Conservation (phyloP, 1,140 invertebrate genomes). For the Pseudomyrmex concolor region DNA sequence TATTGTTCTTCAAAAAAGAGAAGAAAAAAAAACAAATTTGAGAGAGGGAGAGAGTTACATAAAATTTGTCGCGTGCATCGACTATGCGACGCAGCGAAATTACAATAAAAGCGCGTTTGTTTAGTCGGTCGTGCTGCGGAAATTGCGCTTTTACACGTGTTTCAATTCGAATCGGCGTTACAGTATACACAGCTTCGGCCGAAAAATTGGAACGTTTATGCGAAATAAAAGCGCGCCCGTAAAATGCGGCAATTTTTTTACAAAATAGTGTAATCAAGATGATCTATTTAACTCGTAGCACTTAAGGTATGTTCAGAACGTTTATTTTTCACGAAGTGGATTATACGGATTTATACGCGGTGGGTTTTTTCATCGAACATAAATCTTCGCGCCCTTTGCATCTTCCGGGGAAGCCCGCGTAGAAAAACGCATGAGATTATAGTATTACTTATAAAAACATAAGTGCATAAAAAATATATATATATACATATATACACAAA, state of each 20-base stretch:
- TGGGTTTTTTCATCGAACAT: not conserved
- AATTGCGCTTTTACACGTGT: not conserved
- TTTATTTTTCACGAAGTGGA: slow-evolving; percentile 9
- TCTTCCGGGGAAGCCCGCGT: not conserved
- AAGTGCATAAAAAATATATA: not conserved
- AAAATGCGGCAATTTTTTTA: not conserved
- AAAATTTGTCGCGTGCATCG: not conserved
- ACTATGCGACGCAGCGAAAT: not conserved
- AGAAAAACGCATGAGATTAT: no score
- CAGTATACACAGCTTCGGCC: not conserved
- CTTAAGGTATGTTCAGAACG: not conserved
- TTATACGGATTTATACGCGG: not conserved
- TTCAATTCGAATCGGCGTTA: not conserved
- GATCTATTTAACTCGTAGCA: not conserved
- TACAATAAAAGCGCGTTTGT: slow-evolving; percentile 13
- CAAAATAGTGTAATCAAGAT: not conserved
- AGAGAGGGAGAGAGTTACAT: no score
- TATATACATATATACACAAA: not conserved
- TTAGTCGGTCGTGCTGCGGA: not conserved
- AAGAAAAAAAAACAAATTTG: not conserved
- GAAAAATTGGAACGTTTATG: slow-evolving; percentile 15
- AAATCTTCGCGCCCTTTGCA: not conserved
- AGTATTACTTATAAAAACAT: not conserved
- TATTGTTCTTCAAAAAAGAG: not conserved
- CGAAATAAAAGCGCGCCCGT: not conserved